Conservation (phyloP, 2,113 vertebrate genomes). For the Melanocharis versteri region DNA sequence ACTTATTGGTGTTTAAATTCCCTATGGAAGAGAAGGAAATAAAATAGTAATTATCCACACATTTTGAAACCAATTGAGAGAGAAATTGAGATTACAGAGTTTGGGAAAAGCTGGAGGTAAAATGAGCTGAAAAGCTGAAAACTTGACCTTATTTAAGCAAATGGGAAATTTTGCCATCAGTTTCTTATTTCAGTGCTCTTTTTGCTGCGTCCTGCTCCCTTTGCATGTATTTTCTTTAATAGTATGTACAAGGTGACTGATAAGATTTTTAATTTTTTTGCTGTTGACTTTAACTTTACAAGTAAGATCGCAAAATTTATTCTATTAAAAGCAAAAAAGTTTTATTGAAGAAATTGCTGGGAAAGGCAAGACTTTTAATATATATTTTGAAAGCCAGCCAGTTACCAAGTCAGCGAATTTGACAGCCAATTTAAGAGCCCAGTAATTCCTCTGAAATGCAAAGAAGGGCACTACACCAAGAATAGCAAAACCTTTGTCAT, state of each 20-base stretch:
- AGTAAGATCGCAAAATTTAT: neutral
- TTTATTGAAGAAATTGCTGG: constrained; percentile 7
- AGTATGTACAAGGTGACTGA: neutral
- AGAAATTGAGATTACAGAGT: neutral
- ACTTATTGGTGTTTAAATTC: neutral
- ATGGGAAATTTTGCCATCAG: neutral
- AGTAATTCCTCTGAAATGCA: constrained; percentile 38
- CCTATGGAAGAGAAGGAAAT: neutral
- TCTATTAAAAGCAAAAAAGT: neutral
- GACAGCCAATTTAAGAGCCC: constrained; percentile 16
- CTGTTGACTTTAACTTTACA: constrained; percentile 16
- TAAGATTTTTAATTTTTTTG: neutral
- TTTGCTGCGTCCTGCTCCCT: neutral
- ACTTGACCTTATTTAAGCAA: neutral
- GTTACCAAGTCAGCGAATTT: constrained; percentile 32
- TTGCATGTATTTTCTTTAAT: neutral
- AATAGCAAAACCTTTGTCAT: constrained; percentile 31
- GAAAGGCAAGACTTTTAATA: constrained; percentile 34
- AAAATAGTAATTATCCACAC: neutral
- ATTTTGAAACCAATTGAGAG: neutral
- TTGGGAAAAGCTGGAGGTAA: neutral
- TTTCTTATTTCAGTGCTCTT: neutral
- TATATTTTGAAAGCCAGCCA: constrained; percentile 50
- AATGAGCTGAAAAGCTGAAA: neutral
- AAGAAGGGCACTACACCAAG: constrained; percentile 12